A percentile compares a stretch with the other conserved stretches of the same genome.
These are phyloP conservation scores for Empidonax traillii DNA, from an alignment of 2,113 vertebrate genomes.

Conservation along the genomic window DNA sequence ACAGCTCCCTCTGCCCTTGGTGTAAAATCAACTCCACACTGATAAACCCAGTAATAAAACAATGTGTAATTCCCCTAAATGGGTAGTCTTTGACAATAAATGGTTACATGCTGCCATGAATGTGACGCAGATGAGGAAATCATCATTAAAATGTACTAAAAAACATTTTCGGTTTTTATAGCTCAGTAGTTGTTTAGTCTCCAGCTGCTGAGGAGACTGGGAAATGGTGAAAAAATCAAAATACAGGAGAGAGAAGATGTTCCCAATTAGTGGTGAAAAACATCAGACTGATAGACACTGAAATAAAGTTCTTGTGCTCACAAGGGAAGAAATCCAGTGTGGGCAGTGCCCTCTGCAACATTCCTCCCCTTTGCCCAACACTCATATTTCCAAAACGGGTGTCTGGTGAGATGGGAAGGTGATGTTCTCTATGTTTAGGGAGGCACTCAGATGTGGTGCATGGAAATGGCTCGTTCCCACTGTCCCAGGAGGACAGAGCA, in stretches of 20 bases:
- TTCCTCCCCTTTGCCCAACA: background rate
- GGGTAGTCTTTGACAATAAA: background rate
- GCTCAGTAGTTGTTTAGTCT: background rate
- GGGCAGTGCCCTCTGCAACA: background rate
- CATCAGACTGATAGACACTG: background rate
- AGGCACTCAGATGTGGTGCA: background rate
- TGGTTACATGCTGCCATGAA: background rate
- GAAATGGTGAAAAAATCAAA: background rate
- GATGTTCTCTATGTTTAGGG: background rate
- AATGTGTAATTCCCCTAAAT: background rate
- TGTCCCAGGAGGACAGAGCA: background rate
- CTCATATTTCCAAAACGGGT: rapidly evolving
- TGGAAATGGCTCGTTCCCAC: rapidly evolving
- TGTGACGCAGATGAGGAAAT: background rate
- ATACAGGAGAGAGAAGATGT: background rate
- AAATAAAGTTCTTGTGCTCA: background rate
- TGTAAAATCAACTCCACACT: background rate
- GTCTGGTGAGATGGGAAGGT: background rate
- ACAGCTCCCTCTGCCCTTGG: background rate
- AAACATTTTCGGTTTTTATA: background rate
- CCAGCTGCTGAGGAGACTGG: background rate
- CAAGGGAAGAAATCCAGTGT: background rate
- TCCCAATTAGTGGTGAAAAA: background rate
- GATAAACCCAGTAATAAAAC: background rate
- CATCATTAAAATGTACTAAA: background rate